These are phyloP conservation scores for Ataeniobius toweri DNA, from an alignment of 2,797 vertebrate genomes.

Conservation along the genomic window DNA sequence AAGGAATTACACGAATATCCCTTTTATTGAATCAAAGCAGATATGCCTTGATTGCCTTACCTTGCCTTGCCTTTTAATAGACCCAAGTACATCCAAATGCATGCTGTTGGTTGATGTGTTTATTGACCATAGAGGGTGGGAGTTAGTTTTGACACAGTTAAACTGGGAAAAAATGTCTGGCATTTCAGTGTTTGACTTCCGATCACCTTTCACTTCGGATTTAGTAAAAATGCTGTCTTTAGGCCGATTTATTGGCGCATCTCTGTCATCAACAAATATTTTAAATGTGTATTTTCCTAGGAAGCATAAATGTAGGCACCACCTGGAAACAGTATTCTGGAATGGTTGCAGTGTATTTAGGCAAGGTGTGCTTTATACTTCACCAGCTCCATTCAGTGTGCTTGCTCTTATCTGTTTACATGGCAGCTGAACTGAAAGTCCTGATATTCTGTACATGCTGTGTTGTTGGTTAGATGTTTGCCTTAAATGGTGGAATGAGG, in stretches of 20 bases:
- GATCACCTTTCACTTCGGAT: neutral
- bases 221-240: too few species aligned
- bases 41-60: neutral
- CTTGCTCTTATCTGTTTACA: too few species aligned
- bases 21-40: neutral
- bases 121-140: neutral
- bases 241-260: too few species aligned
- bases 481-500: too few species aligned
- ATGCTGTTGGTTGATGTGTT: too few species aligned
- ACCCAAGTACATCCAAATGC: neutral
- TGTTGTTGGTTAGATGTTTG: too few species aligned
- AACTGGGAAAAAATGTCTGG: neutral
- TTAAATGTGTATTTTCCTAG: neutral
- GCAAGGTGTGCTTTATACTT: too few species aligned
- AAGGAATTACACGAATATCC: neutral
- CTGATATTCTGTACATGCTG: too few species aligned
- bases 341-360: too few species aligned
- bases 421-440: too few species aligned
- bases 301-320: neutral
- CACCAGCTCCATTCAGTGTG: too few species aligned
- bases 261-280: neutral
- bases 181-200: neutral
- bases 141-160: neutral
- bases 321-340: neutral
- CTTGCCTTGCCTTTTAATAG: neutral